These are phyloP conservation scores for Hedychridium roseum DNA, from an alignment of 2,888 invertebrate genomes.

Conservation along the genomic window DNA sequence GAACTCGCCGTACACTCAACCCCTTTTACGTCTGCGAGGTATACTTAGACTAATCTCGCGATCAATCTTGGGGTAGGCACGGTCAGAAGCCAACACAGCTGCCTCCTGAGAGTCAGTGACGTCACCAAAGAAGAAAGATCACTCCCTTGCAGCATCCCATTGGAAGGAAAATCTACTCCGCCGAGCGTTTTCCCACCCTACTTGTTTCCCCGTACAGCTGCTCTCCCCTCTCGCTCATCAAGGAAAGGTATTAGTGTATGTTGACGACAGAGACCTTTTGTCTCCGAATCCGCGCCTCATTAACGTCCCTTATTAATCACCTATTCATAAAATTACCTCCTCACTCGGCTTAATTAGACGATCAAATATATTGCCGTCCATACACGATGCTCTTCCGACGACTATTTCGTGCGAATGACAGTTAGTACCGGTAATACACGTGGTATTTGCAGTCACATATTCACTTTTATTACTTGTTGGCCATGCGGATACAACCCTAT, in stretches of 20 bases:
- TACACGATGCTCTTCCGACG: no score
- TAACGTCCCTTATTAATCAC: no score
- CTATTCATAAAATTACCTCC: no score
- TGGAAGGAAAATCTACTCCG: conserved; percentile 31
- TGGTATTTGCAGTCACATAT: conserved; percentile 45
- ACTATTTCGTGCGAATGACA: no score
- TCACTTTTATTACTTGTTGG: conserved; percentile 50
- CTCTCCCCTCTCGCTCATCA: conserved; percentile 6
- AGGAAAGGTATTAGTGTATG: no score
- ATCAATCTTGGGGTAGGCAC: conserved; percentile 55
- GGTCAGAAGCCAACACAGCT: conserved; percentile 56
- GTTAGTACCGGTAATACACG: conserved; percentile 39
- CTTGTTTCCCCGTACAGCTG: conserved; percentile 23
- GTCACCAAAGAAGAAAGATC: conserved; percentile 48
- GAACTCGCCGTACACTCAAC: no score
- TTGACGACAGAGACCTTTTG: no score
- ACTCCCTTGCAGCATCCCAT: conserved; percentile 46
- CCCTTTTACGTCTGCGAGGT: conserved; percentile 36
- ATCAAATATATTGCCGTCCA: no score
- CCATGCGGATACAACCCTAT: conserved; percentile 41
- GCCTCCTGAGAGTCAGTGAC: conserved; percentile 39
- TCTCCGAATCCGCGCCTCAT: no score
- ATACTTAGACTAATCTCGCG: conserved; percentile 57
- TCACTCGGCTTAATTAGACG: no score
- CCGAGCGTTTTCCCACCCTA: conserved; percentile 40